Conservation (phyloP, 2,113 vertebrate genomes). For the Oryzias celebensis region DNA sequence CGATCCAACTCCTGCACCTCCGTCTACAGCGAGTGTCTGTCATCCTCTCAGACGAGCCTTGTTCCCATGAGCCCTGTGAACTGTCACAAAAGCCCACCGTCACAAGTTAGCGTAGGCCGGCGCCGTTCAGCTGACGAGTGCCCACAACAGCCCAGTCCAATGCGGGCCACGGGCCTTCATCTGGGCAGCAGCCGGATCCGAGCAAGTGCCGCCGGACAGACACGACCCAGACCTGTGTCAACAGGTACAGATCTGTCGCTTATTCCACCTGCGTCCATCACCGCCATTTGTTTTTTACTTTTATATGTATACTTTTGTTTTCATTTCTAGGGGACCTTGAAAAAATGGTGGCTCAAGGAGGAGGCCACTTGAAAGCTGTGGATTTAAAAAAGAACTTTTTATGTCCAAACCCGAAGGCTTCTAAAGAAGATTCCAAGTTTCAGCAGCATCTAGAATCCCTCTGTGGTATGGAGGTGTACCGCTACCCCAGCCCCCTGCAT, state of each 20-base stretch:
- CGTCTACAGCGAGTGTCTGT: slow-evolving; percentile 87
- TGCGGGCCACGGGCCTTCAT: slow-evolving; percentile 70
- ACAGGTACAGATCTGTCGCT: slow-evolving; percentile 78
- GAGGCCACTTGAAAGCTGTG: slow-evolving; percentile 62
- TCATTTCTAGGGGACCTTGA: slow-evolving; percentile 86
- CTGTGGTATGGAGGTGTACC: slow-evolving; percentile 85
- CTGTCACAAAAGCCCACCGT: slow-evolving; percentile 35
- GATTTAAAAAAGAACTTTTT: slow-evolving; percentile 61
- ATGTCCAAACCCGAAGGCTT: slow-evolving; percentile 54
- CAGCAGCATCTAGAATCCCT: slow-evolving; percentile 84
- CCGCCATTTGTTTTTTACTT: no score
- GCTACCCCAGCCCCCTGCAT: slow-evolving; percentile 92
- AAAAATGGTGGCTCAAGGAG: slow-evolving; percentile 62
- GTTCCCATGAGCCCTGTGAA: slow-evolving; percentile 44
- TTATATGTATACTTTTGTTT: slow-evolving; percentile 20
- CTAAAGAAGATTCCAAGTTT: slow-evolving; percentile 80
- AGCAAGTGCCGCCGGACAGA: slow-evolving; percentile 61
- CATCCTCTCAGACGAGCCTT: slow-evolving; percentile 79
- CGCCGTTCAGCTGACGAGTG: slow-evolving; percentile 88
- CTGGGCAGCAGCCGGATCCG: slow-evolving; percentile 74
- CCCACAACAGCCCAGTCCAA: slow-evolving; percentile 67
- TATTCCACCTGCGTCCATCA: no score
- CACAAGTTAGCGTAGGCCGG: slow-evolving; percentile 69
- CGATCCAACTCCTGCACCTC: slow-evolving; percentile 93
- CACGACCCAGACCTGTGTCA: slow-evolving; percentile 86